A percentile compares a stretch with the other conserved stretches of the same genome.
phyloP scores from a whole-genome alignment of 2,797 vertebrate genomes.

The Gorsachius magnificus region DNA sequence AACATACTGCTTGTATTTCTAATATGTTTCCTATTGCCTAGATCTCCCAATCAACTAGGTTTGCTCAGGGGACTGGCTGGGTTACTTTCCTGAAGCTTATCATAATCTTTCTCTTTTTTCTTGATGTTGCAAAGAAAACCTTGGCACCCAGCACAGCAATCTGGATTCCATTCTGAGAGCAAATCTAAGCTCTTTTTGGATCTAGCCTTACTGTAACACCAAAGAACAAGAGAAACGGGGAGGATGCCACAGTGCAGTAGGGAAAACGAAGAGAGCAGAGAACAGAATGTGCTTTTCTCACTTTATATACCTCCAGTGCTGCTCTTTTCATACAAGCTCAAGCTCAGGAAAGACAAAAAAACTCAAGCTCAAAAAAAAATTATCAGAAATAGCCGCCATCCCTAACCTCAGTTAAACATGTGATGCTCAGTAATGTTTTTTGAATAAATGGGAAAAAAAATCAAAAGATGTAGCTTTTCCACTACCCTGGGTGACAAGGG shows the following conservation, averaged over 20 bases:
- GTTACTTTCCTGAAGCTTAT: constrained; percentile 39
- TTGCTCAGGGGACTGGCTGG: constrained; percentile 16
- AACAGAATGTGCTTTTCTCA: not conserved
- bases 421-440: not conserved
- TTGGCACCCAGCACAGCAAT: constrained; percentile 44
- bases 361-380: not conserved
- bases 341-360: not conserved
- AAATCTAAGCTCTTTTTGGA: constrained; percentile 7
- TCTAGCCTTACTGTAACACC: not conserved
- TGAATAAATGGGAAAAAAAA: not conserved
- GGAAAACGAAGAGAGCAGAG: not conserved
- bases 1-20: constrained; percentile 38
- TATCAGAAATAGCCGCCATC: not conserved
- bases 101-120: constrained; percentile 41
- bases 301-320: not conserved
- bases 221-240: not conserved
- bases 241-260: not conserved
- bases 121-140: constrained; percentile 29
- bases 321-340: not conserved
- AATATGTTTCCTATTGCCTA: constrained; percentile 44
- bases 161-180: constrained; percentile 42
- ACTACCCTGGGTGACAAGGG: not conserved
- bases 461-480: not conserved
- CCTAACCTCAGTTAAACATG: not conserved
- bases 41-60: constrained; percentile 24